phyloP scores from a whole-genome alignment of 2,113 vertebrate genomes.

The Poecilia latipinna region DNA sequence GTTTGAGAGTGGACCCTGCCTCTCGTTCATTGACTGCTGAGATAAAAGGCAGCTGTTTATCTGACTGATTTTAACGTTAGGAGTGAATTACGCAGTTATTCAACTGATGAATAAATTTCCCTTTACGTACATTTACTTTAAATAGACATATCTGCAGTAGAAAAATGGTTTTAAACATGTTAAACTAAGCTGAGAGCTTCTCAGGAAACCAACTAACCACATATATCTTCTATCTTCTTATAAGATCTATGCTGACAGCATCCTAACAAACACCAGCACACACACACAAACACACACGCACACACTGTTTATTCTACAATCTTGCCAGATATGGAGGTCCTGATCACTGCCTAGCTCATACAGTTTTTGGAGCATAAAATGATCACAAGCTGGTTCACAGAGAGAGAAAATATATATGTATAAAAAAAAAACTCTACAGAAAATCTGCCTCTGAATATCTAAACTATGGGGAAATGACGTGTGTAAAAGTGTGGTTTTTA shows the following conservation, averaged over 20 bases:
- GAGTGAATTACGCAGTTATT: not conserved
- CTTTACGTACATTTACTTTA: not conserved
- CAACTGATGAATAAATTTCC: not conserved
- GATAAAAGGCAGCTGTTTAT: not conserved
- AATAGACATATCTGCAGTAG: too few species aligned
- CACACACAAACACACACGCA: not conserved
- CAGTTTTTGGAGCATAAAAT: slow-evolving; percentile 31
- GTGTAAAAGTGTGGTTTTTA: not conserved
- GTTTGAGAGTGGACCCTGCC: not conserved
- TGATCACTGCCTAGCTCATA: slow-evolving; percentile 45
- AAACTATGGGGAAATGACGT: slow-evolving; percentile 52
- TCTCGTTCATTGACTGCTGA: too few species aligned
- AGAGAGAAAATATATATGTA: too few species aligned
- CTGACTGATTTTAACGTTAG: not conserved
- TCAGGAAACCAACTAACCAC: slow-evolving; percentile 36
- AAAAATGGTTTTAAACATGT: not conserved
- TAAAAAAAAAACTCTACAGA: not conserved
- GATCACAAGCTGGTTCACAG: slow-evolving; percentile 23
- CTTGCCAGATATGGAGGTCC: slow-evolving; percentile 62
- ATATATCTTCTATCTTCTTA: not conserved
- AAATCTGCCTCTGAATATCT: slow-evolving; percentile 45
- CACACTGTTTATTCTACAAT: slow-evolving; percentile 18
- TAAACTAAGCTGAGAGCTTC: not conserved
- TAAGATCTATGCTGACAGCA: not conserved
- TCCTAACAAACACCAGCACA: not conserved